Evolutionary conservation across 1,140 invertebrate species (phyloP), one percentile per base, ranked within the genome.

Genomic region (Grapholita molesta): DNA sequence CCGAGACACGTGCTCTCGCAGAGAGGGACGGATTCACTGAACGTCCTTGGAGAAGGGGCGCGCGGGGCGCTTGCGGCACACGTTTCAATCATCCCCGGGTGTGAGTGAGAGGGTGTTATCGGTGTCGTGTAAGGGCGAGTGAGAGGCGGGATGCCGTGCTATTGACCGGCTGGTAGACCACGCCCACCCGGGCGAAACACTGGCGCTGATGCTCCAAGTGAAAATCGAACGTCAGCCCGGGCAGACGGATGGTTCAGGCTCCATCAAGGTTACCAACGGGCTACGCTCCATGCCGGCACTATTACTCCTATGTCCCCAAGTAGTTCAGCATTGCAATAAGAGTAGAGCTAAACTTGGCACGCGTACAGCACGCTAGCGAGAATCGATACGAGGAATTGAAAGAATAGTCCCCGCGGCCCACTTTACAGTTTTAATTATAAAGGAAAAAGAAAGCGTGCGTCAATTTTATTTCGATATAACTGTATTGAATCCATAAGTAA

Each of bases 1-100:
- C 86, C 80, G 83, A 77, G 85, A 86, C 89, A 91, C 89, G 89
- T 91, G 89, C 86, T 91, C 81, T 85, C 87, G 81, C 89, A 89
- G 87, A 91, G 87, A 88, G 86, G 89, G 89, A 91, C 89, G 89
- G 89, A 91, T 89, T 91, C 89, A 91, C 89, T 91, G 87, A 89
- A 91, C 87, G 89, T 91, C 89, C 89, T 91, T 91, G 89, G 85
- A 79, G 78, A 80, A 80, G 85, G 85, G 86, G 82, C 77, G 84
- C 79, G 86, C 78, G 86, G 86, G 87, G 89, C 89, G 89, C 87
- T 84, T 89, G 89, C 89, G 89, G 88, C 88, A 89, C 84, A 91
- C 89, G 89, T 89, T 91, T 91, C 87, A 91, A 91, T 91, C 89
- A 91, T 91, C 87, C 89, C 87, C 81, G 76, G 85, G 66, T 61